Conservation (phyloP, 2,888 invertebrate species). For the Ctena decussata region DNA sequence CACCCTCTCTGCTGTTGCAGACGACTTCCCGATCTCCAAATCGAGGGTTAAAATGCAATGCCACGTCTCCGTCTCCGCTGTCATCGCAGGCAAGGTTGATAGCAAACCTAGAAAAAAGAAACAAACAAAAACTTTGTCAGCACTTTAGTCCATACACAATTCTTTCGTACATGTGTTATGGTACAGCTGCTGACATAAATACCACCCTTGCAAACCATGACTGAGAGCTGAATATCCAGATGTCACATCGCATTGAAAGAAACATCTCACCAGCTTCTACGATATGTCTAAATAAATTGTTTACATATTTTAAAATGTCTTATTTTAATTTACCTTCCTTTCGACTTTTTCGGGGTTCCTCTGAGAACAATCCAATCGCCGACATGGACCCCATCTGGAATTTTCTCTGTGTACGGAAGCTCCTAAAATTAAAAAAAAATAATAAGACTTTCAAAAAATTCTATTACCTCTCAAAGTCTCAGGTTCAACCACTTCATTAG, state of each 20-base stretch:
- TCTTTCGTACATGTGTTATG: too few relatives aligned
- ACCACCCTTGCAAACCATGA: too few relatives aligned
- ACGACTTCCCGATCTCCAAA: conserved; percentile 62
- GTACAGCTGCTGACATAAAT: too few relatives aligned
- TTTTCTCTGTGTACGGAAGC: conserved; percentile 56
- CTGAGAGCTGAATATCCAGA: too few relatives aligned
- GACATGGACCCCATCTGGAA: conserved; percentile 66
- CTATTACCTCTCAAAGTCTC: too few relatives aligned
- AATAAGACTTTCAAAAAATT: too few relatives aligned
- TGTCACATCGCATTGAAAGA: too few relatives aligned
- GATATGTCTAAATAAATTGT: too few relatives aligned
- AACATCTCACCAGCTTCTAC: too few relatives aligned
- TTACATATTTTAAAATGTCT: too few relatives aligned
- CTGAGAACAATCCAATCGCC: conserved; percentile 70
- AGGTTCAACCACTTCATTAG: too few relatives aligned
- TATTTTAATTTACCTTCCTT: conserved; percentile 71
- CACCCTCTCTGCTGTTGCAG: conserved; percentile 67
- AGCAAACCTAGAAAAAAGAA: conserved; percentile 60
- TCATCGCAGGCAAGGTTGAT: conserved; percentile 72
- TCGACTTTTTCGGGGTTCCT: conserved; percentile 71
- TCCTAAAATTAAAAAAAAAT: conserved; percentile 34
- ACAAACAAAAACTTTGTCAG: too few relatives aligned
- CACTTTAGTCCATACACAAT: not conserved
- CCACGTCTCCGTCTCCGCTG: conserved; percentile 68
- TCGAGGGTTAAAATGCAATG: conserved; percentile 77